Evolutionary conservation across 2,888 invertebrate genomes (phyloP).

Genomic region (Acleris sparsana): DNA sequence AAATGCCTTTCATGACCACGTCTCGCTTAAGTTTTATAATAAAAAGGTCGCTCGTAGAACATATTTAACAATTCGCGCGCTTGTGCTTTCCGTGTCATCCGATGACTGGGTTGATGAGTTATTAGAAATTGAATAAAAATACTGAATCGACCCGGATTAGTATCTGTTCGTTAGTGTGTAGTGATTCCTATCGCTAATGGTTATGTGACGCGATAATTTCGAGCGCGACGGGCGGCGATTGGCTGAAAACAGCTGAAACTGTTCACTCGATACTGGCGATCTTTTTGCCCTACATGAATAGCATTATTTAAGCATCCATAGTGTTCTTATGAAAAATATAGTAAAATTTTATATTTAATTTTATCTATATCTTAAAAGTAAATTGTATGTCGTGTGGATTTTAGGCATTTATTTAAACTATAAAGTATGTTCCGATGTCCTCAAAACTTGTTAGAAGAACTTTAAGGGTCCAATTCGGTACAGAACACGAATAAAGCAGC

Average conservation of each 20-base stretch:
- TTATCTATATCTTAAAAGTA: constrained; percentile 18
- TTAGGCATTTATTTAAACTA: constrained; percentile 15
- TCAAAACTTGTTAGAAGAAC: not conserved
- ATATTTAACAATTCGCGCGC: too few species aligned
- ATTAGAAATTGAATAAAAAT: too few species aligned
- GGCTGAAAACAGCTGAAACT: constrained; percentile 15
- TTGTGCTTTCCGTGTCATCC: too few species aligned
- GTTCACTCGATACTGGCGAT: constrained; percentile 20
- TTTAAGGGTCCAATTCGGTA: constrained; percentile 19
- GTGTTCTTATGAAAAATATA: constrained; percentile 17
- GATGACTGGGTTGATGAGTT: too few species aligned
- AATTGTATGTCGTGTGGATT: constrained; percentile 24
- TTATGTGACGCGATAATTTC: too few species aligned
- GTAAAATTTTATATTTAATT: constrained; percentile 25
- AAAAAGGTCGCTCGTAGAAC: not conserved
- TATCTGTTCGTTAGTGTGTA: too few species aligned
- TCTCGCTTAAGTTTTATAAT: constrained; percentile 19
- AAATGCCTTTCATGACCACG: not conserved
- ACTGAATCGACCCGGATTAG: too few species aligned
- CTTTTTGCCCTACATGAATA: not conserved
- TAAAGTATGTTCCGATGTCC: not conserved
- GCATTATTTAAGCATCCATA: constrained; percentile 7
- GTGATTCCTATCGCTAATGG: too few species aligned
- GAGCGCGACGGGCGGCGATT: too few species aligned
- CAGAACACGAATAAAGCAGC: constrained; percentile 6